Conservation (phyloP, 2,797 vertebrate species). For the Tachyglossus aculeatus region DNA sequence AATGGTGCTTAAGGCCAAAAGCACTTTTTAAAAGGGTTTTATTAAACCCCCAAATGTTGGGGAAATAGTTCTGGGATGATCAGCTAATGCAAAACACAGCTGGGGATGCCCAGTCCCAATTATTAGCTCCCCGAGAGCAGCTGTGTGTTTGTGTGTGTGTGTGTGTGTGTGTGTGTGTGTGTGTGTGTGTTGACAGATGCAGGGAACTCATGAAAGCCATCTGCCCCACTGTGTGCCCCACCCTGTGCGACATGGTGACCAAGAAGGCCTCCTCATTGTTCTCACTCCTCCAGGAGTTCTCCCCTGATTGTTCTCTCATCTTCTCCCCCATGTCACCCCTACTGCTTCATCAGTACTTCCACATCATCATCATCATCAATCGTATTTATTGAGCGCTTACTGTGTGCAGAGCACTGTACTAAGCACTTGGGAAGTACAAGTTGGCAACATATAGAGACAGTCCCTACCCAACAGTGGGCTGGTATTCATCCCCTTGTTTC, state of each 20-base stretch:
- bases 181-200: too few relatives aligned
- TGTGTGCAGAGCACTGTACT: too few relatives aligned
- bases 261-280: background rate
- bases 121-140: background rate
- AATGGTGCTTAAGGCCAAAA: slow-evolving; percentile 22
- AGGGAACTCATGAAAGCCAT: too few relatives aligned
- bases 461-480: too few relatives aligned
- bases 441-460: too few relatives aligned
- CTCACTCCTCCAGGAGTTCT: background rate
- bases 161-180: too few relatives aligned
- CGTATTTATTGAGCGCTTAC: too few relatives aligned
- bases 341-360: too few relatives aligned
- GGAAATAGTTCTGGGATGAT: background rate
- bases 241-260: background rate
- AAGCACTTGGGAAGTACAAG: too few relatives aligned
- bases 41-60: background rate
- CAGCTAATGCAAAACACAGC: background rate
- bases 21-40: slow-evolving; percentile 32
- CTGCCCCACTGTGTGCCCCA: background rate
- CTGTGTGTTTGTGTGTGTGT: background rate
- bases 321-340: background rate
- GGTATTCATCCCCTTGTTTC: too few relatives aligned
- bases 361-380: too few relatives aligned
- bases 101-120: too few relatives aligned
- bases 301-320: background rate